Conservation (phyloP, 2,113 vertebrate genomes). For the Ictalurus furcatus region DNA sequence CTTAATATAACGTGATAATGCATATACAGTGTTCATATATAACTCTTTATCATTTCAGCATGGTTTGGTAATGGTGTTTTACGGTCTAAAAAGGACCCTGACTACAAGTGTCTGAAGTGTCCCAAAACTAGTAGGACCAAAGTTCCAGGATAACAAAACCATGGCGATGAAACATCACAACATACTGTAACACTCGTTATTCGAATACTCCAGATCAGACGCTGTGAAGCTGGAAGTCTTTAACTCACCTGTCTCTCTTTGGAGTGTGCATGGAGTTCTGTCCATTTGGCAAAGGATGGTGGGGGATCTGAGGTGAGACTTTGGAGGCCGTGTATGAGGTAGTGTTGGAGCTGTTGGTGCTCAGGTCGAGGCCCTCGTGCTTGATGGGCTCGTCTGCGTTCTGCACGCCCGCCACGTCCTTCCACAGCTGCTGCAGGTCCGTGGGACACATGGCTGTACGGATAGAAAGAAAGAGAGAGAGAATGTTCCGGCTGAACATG, state of each 20-base stretch:
- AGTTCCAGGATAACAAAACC: background rate
- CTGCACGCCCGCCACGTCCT: constrained; percentile 88
- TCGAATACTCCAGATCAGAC: too few species aligned
- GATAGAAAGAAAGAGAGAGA: background rate
- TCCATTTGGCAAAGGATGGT: constrained; percentile 92
- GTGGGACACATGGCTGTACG: constrained; percentile 88
- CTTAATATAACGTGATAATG: background rate
- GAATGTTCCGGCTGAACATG: background rate
- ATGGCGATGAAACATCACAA: background rate
- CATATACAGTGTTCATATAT: too few species aligned
- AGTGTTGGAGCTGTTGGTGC: constrained; percentile 93
- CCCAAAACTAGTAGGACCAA: background rate
- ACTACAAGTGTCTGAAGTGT: too few species aligned
- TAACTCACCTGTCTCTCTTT: constrained; percentile 93
- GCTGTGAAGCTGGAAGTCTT: background rate
- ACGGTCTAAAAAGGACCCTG: too few species aligned
- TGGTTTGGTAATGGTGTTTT: too few species aligned
- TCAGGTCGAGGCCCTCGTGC: constrained; percentile 96
- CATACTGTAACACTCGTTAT: background rate
- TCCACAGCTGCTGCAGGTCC: constrained; percentile 98
- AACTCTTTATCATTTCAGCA: too few species aligned
- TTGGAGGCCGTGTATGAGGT: constrained; percentile 95
- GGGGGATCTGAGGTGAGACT: constrained; percentile 90
- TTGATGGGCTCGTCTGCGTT: constrained; percentile 90
- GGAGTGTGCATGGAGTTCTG: constrained; percentile 91